phyloP scores from a whole-genome alignment of 2,113 vertebrate genomes.

The Pseudopodoces humilis region DNA sequence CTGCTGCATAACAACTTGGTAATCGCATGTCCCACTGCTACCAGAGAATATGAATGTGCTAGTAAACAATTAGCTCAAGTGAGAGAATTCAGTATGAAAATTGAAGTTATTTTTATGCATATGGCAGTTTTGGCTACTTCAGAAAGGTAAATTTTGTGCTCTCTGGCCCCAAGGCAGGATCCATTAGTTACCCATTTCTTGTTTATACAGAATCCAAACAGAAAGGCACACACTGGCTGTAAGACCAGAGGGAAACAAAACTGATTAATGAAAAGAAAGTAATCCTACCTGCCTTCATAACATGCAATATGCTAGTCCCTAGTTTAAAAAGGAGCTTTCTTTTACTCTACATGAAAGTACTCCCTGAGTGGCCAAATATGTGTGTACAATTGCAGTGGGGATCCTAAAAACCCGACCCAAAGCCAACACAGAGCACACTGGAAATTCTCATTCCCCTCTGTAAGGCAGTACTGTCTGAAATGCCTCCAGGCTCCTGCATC shows the following conservation, averaged over 20 bases:
- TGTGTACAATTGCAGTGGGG: not conserved
- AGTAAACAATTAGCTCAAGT: not conserved
- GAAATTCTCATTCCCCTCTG: not conserved
- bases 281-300: not conserved
- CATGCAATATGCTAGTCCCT: not conserved
- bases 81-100: not conserved
- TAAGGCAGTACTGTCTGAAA: not conserved
- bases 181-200: not conserved
- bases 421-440: not conserved
- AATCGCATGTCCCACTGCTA: not conserved
- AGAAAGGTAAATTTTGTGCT: not conserved
- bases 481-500: not conserved
- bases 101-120: not conserved
- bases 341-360: not conserved
- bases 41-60: not conserved
- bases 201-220: not conserved
- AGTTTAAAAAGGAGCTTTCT: not conserved
- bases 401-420: not conserved
- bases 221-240: not conserved
- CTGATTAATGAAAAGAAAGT: not conserved
- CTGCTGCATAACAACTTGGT: not conserved
- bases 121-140: not conserved
- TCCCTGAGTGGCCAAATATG: not conserved
- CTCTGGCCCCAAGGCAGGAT: not conserved
- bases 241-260: not conserved